Evolutionary conservation across 2,113 vertebrate genomes (phyloP), one percentile per base, ranked within the genome.

Genomic region (Baryphthengus martii): DNA sequence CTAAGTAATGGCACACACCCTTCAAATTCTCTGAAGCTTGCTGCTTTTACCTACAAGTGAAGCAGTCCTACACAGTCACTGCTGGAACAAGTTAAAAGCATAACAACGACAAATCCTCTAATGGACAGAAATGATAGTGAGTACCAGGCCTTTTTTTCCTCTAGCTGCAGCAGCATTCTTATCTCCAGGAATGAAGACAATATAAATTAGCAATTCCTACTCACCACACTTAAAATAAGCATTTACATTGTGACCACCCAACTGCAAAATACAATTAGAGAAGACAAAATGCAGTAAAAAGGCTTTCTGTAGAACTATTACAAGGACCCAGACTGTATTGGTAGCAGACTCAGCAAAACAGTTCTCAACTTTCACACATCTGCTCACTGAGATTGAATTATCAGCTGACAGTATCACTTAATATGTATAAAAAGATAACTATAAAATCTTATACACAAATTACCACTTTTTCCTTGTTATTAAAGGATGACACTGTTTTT

Each of bases 401-500:
- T 31, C 59, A 73, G 24, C 53, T 1, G 0, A 83, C n/a, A 83
- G 42, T 31, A 91, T 49, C 73, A 76, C 35, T 84, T 76, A 35
- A 62, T 16, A 39, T 29, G 40, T 39, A 65, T 2, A 78, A 23
- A 90, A 84, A 85, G 50, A 12, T 25, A 89, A 79, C n/a, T 89
- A 42, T 14, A 94, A 87, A 89, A 76, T 62, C 47, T 78, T 73
- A 58, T 40, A 91, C 62, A 96, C 67, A 96, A 93, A 95, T 85
- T 93, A 95, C 63, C 58, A 93, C 52, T 87, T 96, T 87, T 81
- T 47, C 68, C 58, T 95, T 66, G 33, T 75, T 40, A 53, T 91
- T 95, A 91, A 91, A 13, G 2, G 80, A 95, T 90, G 65, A 92
- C 56, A 78, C n/a, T 52, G 62, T 40, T 72, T 95, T 96, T 96